Percentiles rank a stretch among this genome's conserved stretches.
Conservation (phyloP, 1,140 invertebrate genomes). For the Penaeus vannamei region DNA sequence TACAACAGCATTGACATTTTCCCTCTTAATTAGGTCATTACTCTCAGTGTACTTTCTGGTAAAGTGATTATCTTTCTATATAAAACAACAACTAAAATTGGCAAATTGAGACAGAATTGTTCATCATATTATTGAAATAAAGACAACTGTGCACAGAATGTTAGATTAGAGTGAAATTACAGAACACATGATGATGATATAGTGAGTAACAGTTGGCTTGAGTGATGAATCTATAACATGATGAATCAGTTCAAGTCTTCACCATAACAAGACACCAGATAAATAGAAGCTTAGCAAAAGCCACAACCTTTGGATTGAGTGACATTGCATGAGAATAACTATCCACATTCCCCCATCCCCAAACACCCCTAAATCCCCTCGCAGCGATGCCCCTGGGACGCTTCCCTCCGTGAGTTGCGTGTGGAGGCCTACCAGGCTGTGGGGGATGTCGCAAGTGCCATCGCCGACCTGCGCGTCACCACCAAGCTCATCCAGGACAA, state of each 20-base stretch:
- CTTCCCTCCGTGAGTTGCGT: conserved; percentile 85
- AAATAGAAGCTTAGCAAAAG: too few species aligned
- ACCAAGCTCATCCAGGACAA: conserved; percentile 94
- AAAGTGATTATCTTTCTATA: too few species aligned
- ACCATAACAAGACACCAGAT: too few species aligned
- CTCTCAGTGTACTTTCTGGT: too few species aligned
- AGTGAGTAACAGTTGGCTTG: too few species aligned
- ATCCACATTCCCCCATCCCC: background rate
- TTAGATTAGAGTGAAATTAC: too few species aligned
- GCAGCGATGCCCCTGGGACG: conserved; percentile 88
- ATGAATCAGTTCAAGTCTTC: too few species aligned
- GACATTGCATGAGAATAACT: background rate
- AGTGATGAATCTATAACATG: too few species aligned
- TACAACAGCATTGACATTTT: background rate
- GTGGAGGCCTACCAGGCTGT: conserved; percentile 86
- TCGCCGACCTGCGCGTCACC: conserved; percentile 90
- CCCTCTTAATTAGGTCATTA: background rate
- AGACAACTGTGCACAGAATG: too few species aligned
- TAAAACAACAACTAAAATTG: too few species aligned
- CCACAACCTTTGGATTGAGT: too few species aligned
- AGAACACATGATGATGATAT: too few species aligned
- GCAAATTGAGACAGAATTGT: conserved; percentile 11
- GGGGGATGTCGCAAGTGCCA: conserved; percentile 89
- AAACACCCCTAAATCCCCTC: background rate
- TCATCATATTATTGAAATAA: background rate